Base-by-base conservation (phyloP, 2,888 invertebrate genomes). In the Arge pagana region DNA sequence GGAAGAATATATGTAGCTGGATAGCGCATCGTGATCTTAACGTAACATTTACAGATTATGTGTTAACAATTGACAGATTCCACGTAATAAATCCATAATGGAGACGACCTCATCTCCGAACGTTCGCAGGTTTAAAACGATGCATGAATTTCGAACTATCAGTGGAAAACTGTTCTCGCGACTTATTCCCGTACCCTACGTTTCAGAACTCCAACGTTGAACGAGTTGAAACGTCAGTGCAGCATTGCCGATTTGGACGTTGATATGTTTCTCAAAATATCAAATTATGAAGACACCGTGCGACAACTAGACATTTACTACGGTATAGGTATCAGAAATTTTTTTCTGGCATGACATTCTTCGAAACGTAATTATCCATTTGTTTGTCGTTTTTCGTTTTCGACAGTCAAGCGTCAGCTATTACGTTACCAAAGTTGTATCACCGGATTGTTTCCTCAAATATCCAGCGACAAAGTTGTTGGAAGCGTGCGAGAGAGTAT, bases 401-500 rank as follows among this genome's bases (percentile, higher is more conserved):
- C 18, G 50, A 76, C 67, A 94, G 94, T 95, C 16, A 96, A 95
- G 78, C 81, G 94, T 50, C 97, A 97, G 76, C 79, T 98, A 50
- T 77, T 98, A 35, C 84, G 88, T 49, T 91, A 90, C 75, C 97
- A 98, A 80, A 95, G 95, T 75, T 90, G 92, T 39, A 93, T 95
- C 48, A 93, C 93, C 31, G 97, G 97, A 1, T 77, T 98, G 16
- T 98, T 96, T 77, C 97, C 97, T 2, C 88, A 89, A 62, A 74
- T 89, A 69, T 90, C 93, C 48, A 85, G 85, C 48, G 92, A 95
- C 68, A 84, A 85, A 53, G 83, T 85, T 67, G 83, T 90, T 53
- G 93, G 90, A 4, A 96, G 94, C 72, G 90, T 96, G 33, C 84
- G 96, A 43, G 98, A 98, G 69, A 96, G 96, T 77, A 89, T 98